Conservation (phyloP, 2,888 invertebrate species). For the Deroplatys truncata region DNA sequence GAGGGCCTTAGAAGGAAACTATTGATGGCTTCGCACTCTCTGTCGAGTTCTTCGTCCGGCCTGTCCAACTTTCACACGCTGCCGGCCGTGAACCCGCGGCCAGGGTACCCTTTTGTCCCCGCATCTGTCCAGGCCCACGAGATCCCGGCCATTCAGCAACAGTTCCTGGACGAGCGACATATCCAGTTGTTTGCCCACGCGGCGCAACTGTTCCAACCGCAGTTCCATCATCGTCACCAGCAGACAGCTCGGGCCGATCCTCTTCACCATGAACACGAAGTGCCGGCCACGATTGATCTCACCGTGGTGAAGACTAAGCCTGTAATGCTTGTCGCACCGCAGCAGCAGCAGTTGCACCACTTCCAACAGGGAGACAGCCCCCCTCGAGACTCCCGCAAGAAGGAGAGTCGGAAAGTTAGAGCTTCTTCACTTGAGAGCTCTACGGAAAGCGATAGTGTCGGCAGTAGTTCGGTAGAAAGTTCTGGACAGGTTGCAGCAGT, state of each 20-base stretch:
- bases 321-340: conserved; percentile 33
- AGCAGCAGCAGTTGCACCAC: conserved; percentile 43
- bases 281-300: conserved; percentile 56
- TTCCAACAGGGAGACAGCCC: conserved; percentile 56
- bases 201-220: conserved; percentile 40
- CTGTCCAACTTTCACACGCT: conserved; percentile 72
- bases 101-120: conserved; percentile 74
- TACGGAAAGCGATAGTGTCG: conserved; percentile 60
- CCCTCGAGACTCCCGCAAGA: conserved; percentile 77
- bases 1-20: conserved; percentile 62
- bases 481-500: conserved; percentile 88
- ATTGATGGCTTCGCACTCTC: conserved; percentile 55
- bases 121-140: conserved; percentile 78
- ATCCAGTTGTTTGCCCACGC: conserved; percentile 62
- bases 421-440: conserved; percentile 73
- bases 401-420: conserved; percentile 81
- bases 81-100: conserved; percentile 62
- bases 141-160: conserved; percentile 64
- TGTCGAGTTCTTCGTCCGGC: conserved; percentile 47
- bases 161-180: conserved; percentile 77
- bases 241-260: conserved; percentile 28
- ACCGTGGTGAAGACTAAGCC: conserved; percentile 70
- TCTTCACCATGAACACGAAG: conserved; percentile 25
- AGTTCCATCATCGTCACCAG: conserved; percentile 32
- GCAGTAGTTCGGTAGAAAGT: conserved; percentile 66